Evolutionary conservation across 1,140 invertebrate species (phyloP), one percentile per base, ranked within the genome.

Genomic region (Gonioctena quinquepunctata): DNA sequence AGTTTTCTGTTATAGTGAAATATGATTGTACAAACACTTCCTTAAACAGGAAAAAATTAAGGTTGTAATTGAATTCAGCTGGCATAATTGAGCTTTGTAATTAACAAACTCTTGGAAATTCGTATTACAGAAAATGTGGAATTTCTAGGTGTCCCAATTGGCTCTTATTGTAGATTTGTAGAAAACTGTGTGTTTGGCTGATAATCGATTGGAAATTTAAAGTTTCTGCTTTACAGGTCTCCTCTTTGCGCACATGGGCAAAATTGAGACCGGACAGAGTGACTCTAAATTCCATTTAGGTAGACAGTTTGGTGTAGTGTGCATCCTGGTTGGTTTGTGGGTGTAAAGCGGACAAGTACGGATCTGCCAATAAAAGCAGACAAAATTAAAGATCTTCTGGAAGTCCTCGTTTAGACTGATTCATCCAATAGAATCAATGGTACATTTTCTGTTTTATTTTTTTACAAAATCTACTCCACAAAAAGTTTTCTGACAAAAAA

Each of bases 201-300:
- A n/a, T n/a, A n/a, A n/a, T n/a, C n/a, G n/a, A n/a, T 63, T 77
- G 76, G 73, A 72, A 54, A 62, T 76, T 77, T 70, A 73, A 68
- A 82, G 83, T 81, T 84, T 85, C 87, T 86, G 86, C 88, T 88
- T 89, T 91, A 89, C 91, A 91, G 90, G 89, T 92, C 91, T 92
- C 91, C 91, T 93, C 91, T 92, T 92, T 92, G 91, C 91, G 91
- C 88, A 86, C 87, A 84, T 86, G 81, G 87, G 87, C 87, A 88
- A 89, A 89, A 88, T 87, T 88, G 87, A 87, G 86, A 87, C 80
- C 76, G 69, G 49, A 54, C 21, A 67, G 67, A 68, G 28, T 72
- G 50, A 28, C 65, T 59, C 75, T 71, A 76, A 76, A 76, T 76
- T 76, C 71, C 71, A 69, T 74, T 76, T 69, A 63, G 68, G 68